Evolutionary conservation across 2,113 vertebrate species (phyloP).

Genomic region (Eira barbara): DNA sequence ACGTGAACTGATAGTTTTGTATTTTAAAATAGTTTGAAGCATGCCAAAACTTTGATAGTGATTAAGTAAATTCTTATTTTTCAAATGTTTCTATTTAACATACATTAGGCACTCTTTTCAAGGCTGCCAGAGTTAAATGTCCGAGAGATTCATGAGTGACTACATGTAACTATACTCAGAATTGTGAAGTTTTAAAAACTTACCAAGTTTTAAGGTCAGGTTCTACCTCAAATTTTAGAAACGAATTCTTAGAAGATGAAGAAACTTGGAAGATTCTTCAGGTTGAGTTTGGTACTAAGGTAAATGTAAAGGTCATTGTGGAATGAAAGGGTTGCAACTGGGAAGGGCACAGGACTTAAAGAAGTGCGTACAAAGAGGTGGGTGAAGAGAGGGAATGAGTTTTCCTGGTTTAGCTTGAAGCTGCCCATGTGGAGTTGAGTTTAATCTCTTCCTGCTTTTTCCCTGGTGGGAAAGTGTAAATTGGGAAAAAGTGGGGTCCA

Average conservation of each 20-base stretch:
- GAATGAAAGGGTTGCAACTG: background rate
- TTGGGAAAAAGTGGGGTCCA: background rate
- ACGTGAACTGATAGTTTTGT: background rate
- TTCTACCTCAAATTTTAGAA: background rate
- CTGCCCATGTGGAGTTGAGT: background rate
- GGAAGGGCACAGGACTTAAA: background rate
- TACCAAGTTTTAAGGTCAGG: background rate
- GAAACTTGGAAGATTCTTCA: background rate
- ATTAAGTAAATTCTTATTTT: background rate
- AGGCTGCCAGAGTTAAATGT: conserved; percentile 5
- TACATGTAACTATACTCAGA: background rate
- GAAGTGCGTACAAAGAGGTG: background rate
- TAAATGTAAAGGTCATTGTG: background rate
- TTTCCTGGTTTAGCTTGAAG: background rate
- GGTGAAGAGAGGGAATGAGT: background rate
- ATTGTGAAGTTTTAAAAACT: background rate
- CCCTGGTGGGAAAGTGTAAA: background rate
- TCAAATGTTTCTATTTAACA: background rate
- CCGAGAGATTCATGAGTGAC: background rate
- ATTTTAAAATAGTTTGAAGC: background rate
- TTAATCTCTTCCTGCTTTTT: background rate
- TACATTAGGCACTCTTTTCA: background rate
- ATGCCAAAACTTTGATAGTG: background rate
- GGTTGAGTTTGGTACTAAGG: conserved; percentile 11
- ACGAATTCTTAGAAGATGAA: background rate